Evolutionary conservation across 2,113 vertebrate species (phyloP).

Genomic region (Pimephales promelas): DNA sequence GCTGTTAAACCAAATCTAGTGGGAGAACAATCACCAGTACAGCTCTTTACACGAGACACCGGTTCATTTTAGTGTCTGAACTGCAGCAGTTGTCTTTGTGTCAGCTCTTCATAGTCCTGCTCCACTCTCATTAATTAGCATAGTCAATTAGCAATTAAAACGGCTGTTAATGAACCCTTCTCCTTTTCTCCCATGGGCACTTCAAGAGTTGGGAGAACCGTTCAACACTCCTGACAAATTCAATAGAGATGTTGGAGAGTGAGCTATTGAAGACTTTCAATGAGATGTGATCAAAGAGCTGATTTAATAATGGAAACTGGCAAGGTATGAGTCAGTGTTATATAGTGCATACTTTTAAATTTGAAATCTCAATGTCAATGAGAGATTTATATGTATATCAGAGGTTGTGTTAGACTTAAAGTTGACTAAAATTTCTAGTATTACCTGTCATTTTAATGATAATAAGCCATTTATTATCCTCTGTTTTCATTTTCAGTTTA

Average conservation of each 20-base stretch:
- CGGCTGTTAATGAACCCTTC: conserved; percentile 9
- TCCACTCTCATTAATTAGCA: conserved; percentile 28
- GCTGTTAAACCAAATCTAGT: conserved; percentile 29
- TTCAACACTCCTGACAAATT: conserved; percentile 15
- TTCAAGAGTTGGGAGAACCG: neutral
- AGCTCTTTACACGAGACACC: neutral
- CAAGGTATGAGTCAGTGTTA: neutral
- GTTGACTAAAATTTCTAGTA: no score
- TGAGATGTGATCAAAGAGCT: neutral
- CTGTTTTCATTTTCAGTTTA: no score
- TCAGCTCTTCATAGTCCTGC: conserved; percentile 18
- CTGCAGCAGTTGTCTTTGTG: conserved; percentile 17
- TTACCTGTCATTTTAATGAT: no score
- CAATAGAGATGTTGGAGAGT: conserved; percentile 28
- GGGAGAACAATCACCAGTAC: conserved; percentile 4
- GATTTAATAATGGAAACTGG: neutral
- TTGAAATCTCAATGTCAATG: neutral
- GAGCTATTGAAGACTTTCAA: conserved; percentile 1
- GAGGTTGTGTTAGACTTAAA: no score
- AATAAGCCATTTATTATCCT: no score
- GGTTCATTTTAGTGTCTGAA: neutral
- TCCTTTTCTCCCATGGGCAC: conserved; percentile 7
- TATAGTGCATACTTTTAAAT: neutral
- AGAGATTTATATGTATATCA: neutral
- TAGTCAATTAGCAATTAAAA: conserved; percentile 51